These are phyloP conservation scores for Conchocele bisecta DNA, from an alignment of 2,888 invertebrate genomes.

Conservation along the genomic window DNA sequence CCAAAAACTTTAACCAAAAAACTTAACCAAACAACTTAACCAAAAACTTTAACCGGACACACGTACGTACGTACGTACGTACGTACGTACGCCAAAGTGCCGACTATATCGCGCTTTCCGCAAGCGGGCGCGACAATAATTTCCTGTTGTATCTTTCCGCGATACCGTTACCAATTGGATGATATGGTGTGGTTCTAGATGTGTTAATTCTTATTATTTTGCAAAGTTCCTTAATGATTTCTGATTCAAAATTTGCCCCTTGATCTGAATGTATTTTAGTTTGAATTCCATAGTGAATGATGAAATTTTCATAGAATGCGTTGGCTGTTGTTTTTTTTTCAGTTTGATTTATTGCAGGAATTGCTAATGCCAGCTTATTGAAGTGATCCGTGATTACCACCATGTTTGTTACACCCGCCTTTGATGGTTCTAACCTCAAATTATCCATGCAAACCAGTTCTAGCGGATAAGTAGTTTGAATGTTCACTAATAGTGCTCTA, in stretches of 20 bases:
- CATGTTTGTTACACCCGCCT: constrained; percentile 11
- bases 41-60: too few relatives aligned
- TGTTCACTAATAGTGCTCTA: constrained; percentile 12
- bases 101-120: too few relatives aligned
- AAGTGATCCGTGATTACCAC: constrained; percentile 34
- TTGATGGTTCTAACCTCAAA: constrained; percentile 5
- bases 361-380: constrained; percentile 23
- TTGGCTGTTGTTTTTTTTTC: constrained; percentile 41
- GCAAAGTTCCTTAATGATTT: constrained; percentile 33
- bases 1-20: too few relatives aligned
- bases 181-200: too few relatives aligned
- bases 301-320: constrained; percentile 25
- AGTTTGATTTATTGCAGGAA: constrained; percentile 34
- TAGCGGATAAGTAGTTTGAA: constrained; percentile 24
- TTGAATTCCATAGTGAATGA: constrained; percentile 37
- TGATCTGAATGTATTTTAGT: constrained; percentile 37
- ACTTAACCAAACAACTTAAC: too few relatives aligned
- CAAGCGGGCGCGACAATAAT: too few relatives aligned
- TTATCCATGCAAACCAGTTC: constrained; percentile 28
- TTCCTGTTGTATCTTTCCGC: constrained; percentile 45
- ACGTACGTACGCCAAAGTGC: too few relatives aligned
- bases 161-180: constrained; percentile 48
- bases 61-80: too few relatives aligned
- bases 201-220: constrained; percentile 30
- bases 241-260: constrained; percentile 40